Base-by-base conservation (phyloP, 1,140 invertebrate genomes). In the silkworm (Bombyx mori) region DNA sequence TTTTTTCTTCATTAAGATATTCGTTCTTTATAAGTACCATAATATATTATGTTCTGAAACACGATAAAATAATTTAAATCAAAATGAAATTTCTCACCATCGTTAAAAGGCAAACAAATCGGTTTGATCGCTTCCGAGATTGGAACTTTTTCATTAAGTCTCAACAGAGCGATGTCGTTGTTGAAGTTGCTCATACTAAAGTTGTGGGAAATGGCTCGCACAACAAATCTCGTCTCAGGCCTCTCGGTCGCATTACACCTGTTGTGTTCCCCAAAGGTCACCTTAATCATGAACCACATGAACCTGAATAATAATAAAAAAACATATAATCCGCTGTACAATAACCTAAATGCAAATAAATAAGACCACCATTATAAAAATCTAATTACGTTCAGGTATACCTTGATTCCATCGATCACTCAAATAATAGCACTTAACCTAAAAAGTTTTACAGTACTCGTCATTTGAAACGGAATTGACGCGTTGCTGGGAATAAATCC, bases 241-340 rank as follows among this genome's bases (percentile, higher is more conserved):
- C 90, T 83, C 43, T 74, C 75, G 51, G 90, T 92, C n/a, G 92
- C 90, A 62, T 92, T 90, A 75, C 94, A 96, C n/a, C 94, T 90
- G 77, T 96, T 93, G 71, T 95, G 93, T 72, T 95, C 94, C 0
- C 94, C 94, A 68, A 96, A 93, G 8, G 94, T 95, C 35, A 95
- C 93, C 79, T 94, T 94, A 70, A 96, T 95, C 93, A 96, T 93
- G 79, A 95, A 95, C 94, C 94, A 96, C 92, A 96, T 94, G 71
- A 95, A 95, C 52, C 93, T 94, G 88, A 74, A 91, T 90, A 84
- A 62, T 70, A 59, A 55, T 54, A 49, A 44, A 52, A 58, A 42
- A 43, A 26, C 49, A 51, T 35, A 57, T 58, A 54, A 54, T 51
- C 26, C 26, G 26, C 26, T 35, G 26, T 5, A 35, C 26, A 35